Base-by-base conservation (phyloP, 2,888 invertebrate species). In the Plutella xylostella region DNA sequence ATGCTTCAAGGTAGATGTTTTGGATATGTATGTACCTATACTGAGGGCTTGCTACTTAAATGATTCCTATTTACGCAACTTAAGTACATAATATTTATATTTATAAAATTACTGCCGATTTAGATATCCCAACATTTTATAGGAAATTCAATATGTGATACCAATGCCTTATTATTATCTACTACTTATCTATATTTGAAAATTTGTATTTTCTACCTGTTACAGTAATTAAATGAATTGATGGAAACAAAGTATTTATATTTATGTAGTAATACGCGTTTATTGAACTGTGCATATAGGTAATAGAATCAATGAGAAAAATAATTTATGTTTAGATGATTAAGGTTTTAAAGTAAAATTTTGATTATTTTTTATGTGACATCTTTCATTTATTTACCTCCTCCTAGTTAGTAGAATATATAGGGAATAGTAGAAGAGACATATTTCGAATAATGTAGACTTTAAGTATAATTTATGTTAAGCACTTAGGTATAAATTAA, bases 261-360 rank as follows among this genome's bases (percentile, higher is more conserved):
- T 37, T 45, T 49, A 63, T 57, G n/a, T n/a, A 28, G n/a, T 12
- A 28, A 12, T 28, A n/a, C 9, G n/a, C n/a, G n/a, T 21, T 22
- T 14, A 39, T 55, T 61, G 56, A 59, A 60, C 53, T 63, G 58
- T 61, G 55, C 61, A 62, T 68, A 64, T 57, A 63, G 61, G 54
- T 55, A 55, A 58, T 61, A n/a, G n/a, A 28, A 4, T n/a, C n/a
- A n/a, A n/a, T n/a, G n/a, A n/a, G n/a, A n/a, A n/a, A n/a, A n/a
- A n/a, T 73, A 65, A 68, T 64, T 67, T 68, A 71, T 65, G 58
- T 59, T 61, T 61, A 56, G 25, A 7, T 28, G 4, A 58, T 61
- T 57, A 59, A 58, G 58, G 21, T 67, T 55, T 57, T 59, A 68
- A 65, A 69, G 65, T 60, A 52, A 43, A 60, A 58, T 60, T 51